Evolutionary conservation across 2,888 invertebrate species (phyloP).

Genomic region (Salpingus planirostris): DNA sequence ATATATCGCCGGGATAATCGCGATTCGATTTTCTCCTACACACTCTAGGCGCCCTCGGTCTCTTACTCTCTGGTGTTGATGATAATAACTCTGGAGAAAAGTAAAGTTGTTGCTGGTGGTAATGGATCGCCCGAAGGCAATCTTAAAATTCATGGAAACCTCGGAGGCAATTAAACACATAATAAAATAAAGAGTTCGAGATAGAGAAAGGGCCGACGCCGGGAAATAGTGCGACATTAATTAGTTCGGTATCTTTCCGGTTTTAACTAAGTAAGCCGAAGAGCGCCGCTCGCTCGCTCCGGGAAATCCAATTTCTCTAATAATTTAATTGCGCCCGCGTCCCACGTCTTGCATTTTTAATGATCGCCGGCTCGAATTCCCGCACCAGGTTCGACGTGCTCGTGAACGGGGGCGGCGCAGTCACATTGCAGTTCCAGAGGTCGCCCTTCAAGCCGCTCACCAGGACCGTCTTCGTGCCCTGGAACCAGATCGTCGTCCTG

Average conservation of each 20-base stretch:
- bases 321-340: conserved; percentile 21
- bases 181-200: conserved; percentile 11
- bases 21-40: too few relatives aligned
- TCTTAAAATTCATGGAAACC: too few relatives aligned
- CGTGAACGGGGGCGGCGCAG: conserved; percentile 97
- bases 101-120: too few relatives aligned
- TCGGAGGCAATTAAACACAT: too few relatives aligned
- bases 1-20: too few relatives aligned
- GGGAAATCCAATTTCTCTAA: conserved; percentile 20
- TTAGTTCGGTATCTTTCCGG: conserved; percentile 10
- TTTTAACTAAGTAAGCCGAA: too few relatives aligned
- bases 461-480: conserved; percentile 88
- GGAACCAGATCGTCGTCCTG: conserved; percentile 95
- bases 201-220: conserved; percentile 5
- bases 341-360: conserved; percentile 23
- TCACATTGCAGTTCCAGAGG: conserved; percentile 91
- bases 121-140: too few relatives aligned
- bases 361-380: too few relatives aligned
- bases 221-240: conserved; percentile 12
- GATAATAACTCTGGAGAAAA: too few relatives aligned
- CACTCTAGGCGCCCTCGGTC: too few relatives aligned
- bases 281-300: too few relatives aligned
- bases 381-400: conserved; percentile 94
- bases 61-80: too few relatives aligned
- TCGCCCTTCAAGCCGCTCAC: conserved; percentile 86